These are phyloP conservation scores for Caenorhabditis macrosperma DNA, from an alignment of 2,888 invertebrate species.

Conservation along the genomic window DNA sequence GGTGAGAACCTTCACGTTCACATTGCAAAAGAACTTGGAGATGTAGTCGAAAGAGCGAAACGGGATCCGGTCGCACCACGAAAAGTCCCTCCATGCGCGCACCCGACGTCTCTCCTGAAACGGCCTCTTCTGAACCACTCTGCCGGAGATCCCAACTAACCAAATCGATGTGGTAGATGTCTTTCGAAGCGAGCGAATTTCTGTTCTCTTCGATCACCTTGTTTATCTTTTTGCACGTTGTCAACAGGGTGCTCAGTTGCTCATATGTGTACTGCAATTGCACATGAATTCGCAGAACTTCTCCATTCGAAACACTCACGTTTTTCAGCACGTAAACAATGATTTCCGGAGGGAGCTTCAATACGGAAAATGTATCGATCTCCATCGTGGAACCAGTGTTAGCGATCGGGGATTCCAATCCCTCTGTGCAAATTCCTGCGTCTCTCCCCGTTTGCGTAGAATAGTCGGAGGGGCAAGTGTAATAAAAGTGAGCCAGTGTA, in stretches of 20 bases:
- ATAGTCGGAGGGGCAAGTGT: neutral
- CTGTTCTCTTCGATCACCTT: slow-evolving; percentile 27
- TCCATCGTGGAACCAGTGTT: slow-evolving; percentile 1
- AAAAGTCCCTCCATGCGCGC: slow-evolving; percentile 45
- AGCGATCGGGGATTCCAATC: too few relatives aligned
- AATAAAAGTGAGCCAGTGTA: neutral
- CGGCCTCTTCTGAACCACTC: neutral
- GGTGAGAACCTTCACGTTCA: slow-evolving; percentile 44
- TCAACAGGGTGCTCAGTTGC: neutral
- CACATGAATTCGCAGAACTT: neutral
- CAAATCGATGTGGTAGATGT: slow-evolving; percentile 53
- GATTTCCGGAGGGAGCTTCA: slow-evolving; percentile 19
- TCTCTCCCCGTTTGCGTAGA: neutral
- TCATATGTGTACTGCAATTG: slow-evolving; percentile 28
- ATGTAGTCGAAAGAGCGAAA: slow-evolving; percentile 42
- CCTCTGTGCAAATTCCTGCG: neutral
- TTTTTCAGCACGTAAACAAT: slow-evolving; percentile 29
- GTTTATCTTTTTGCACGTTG: slow-evolving; percentile 31
- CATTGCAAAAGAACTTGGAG: slow-evolving; percentile 45
- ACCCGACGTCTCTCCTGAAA: slow-evolving; percentile 46
- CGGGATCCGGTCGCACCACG: slow-evolving; percentile 56
- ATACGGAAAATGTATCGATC: slow-evolving; percentile 6
- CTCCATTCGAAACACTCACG: neutral
- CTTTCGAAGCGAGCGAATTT: slow-evolving; percentile 21
- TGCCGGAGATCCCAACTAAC: neutral